Evolutionary conservation across 2,888 invertebrate species (phyloP).

Genomic region (Sturmia bella): DNA sequence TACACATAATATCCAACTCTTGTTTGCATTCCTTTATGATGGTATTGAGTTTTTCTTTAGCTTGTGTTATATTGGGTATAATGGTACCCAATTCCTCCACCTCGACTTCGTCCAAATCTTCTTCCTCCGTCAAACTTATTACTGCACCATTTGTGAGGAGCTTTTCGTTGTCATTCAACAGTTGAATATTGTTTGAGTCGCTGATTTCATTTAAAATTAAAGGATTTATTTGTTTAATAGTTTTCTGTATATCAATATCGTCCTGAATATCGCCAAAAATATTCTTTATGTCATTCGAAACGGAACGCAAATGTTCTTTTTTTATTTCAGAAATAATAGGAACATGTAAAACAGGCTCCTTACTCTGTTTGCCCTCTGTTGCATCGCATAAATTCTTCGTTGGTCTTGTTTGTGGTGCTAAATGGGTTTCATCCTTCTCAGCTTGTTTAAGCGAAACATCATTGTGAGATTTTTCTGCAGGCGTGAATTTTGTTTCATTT

Average conservation of each 20-base stretch:
- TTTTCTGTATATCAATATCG: constrained; percentile 72
- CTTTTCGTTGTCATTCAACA: constrained; percentile 19
- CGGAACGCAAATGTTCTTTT: constrained; percentile 71
- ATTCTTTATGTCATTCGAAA: constrained; percentile 73
- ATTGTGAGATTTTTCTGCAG: not conserved
- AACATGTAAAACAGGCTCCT: constrained; percentile 70
- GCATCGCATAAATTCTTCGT: no score
- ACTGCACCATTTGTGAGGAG: constrained; percentile 52
- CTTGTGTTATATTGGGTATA: not conserved
- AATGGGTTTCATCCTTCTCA: not conserved
- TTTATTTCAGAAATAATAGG: constrained; percentile 74
- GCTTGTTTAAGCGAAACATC: not conserved
- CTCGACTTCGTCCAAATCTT: constrained; percentile 38
- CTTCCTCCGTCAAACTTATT: constrained; percentile 73
- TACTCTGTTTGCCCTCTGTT: not conserved
- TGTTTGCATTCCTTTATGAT: not conserved
- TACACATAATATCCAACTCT: not conserved
- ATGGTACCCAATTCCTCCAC: constrained; percentile 47
- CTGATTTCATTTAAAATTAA: constrained; percentile 74
- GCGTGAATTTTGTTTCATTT: not conserved
- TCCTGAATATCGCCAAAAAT: constrained; percentile 75
- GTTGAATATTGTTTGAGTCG: constrained; percentile 26
- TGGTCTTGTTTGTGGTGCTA: not conserved
- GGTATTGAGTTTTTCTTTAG: not conserved
- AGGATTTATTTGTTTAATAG: constrained; percentile 74